Percentiles rank a stretch among this genome's conserved stretches.
These are phyloP conservation scores for Gisinianus flammeolus DNA, from an alignment of 2,888 invertebrate genomes.

Conservation along the genomic window DNA sequence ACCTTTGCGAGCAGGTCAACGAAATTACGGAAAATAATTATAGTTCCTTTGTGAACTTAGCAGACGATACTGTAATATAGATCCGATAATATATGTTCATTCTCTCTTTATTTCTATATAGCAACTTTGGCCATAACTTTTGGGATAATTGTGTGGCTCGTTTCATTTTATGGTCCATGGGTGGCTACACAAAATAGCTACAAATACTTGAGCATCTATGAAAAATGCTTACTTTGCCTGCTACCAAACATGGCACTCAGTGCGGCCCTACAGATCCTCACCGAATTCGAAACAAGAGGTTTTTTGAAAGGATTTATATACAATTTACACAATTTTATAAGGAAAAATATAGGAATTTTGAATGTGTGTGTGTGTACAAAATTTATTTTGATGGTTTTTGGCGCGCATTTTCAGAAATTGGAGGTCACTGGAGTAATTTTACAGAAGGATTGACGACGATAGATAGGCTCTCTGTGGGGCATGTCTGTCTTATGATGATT, in stretches of 20 bases:
- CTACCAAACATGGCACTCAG: slow-evolving; percentile 59
- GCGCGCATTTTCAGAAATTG: slow-evolving; percentile 60
- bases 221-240: slow-evolving; percentile 55
- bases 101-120: slow-evolving; percentile 38
- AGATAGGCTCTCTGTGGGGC: slow-evolving; percentile 60
- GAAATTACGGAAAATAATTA: too few relatives aligned
- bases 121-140: slow-evolving; percentile 60
- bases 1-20: too few relatives aligned
- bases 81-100: too few relatives aligned
- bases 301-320: neutral
- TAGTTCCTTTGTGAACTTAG: too few relatives aligned
- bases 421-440: slow-evolving; percentile 61
- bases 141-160: slow-evolving; percentile 59
- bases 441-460: slow-evolving; percentile 59
- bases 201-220: slow-evolving; percentile 37
- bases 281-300: slow-evolving; percentile 58
- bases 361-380: neutral
- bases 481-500: slow-evolving; percentile 61
- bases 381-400: too few relatives aligned
- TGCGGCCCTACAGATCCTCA: slow-evolving; percentile 58
- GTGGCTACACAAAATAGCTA: slow-evolving; percentile 44
- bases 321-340: neutral
- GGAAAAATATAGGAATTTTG: neutral
- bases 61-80: too few relatives aligned
- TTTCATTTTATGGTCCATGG: slow-evolving; percentile 53